phyloP scores from a whole-genome alignment of 2,113 vertebrate genomes.

The Toxotes jaculatrix region DNA sequence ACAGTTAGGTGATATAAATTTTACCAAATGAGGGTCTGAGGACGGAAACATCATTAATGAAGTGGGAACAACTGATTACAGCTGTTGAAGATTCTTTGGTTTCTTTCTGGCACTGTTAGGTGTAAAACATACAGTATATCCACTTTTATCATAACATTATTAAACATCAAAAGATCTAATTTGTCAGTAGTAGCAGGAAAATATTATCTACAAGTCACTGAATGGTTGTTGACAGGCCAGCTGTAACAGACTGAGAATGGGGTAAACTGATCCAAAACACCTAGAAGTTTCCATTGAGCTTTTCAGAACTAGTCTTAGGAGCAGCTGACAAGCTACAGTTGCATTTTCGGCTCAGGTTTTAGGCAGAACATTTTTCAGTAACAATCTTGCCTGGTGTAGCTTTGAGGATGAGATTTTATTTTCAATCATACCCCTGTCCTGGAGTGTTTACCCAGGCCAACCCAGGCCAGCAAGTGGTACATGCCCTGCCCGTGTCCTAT shows the following conservation, averaged over 20 bases:
- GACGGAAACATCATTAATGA: not conserved
- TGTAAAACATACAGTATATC: not conserved
- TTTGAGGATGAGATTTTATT: conserved; percentile 39
- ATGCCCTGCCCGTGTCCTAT: conserved; percentile 48
- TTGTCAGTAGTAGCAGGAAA: conserved; percentile 1
- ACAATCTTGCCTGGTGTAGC: conserved; percentile 10
- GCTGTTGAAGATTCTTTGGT: not conserved
- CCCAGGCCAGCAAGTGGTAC: conserved; percentile 35
- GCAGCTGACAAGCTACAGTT: conserved; percentile 8
- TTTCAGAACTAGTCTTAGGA: not conserved
- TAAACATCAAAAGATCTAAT: conserved; percentile 7
- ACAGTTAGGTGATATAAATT: too few relatives aligned
- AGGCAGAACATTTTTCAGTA: not conserved
- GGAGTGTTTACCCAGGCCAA: conserved; percentile 55
- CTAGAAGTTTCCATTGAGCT: conserved; percentile 2
- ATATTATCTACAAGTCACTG: conserved; percentile 19
- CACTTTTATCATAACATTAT: conserved; percentile 7
- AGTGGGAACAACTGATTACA: not conserved
- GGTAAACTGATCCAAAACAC: conserved; percentile 22
- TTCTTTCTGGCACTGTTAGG: not conserved
- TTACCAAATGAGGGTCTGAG: not conserved
- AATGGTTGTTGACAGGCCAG: conserved; percentile 39
- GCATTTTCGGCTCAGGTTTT: conserved; percentile 8
- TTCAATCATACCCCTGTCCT: conserved; percentile 42
- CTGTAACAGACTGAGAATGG: not conserved